phyloP scores from a whole-genome alignment of 1,140 invertebrate genomes.

The Drosophila micromelanica region DNA sequence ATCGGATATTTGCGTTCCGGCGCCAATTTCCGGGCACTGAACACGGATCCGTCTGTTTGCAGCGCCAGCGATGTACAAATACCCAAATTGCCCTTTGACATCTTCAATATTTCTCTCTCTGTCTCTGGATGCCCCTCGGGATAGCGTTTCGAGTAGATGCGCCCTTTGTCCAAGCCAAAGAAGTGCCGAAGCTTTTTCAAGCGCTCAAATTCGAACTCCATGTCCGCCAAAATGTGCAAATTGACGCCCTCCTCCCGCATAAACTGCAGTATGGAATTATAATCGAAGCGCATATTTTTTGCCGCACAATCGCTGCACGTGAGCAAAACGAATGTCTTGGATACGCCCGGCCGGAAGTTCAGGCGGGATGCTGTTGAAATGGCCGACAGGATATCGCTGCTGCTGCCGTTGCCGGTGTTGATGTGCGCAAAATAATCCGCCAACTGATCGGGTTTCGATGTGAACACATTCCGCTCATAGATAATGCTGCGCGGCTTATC shows the following conservation, averaged over 20 bases:
- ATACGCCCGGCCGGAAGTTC: conserved; percentile 92
- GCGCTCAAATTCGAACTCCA: conserved; percentile 90
- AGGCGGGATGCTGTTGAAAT: conserved; percentile 90
- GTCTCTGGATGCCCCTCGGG: conserved; percentile 88
- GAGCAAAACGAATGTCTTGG: conserved; percentile 92
- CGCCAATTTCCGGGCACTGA: conserved; percentile 87
- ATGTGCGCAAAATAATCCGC: conserved; percentile 73
- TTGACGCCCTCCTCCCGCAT: conserved; percentile 91
- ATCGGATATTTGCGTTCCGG: conserved; percentile 86
- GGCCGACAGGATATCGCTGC: conserved; percentile 90
- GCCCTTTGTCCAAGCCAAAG: conserved; percentile 90
- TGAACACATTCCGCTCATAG: conserved; percentile 89
- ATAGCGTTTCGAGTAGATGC: conserved; percentile 92
- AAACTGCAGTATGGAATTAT: conserved; percentile 90
- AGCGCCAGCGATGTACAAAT: conserved; percentile 92
- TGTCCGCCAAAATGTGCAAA: conserved; percentile 93
- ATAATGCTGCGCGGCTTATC: conserved; percentile 89
- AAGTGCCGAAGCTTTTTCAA: conserved; percentile 89
- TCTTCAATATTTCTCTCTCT: conserved; percentile 87
- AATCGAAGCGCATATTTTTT: conserved; percentile 90
- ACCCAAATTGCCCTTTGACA: conserved; percentile 90
- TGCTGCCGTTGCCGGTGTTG: conserved; percentile 85
- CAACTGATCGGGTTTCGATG: conserved; percentile 85
- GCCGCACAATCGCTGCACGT: conserved; percentile 91
- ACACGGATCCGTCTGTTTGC: conserved; percentile 92